Base-by-base conservation (phyloP, 37 sponge, comb jelly and placozoan genomes). In the Haliclona indistincta region DNA sequence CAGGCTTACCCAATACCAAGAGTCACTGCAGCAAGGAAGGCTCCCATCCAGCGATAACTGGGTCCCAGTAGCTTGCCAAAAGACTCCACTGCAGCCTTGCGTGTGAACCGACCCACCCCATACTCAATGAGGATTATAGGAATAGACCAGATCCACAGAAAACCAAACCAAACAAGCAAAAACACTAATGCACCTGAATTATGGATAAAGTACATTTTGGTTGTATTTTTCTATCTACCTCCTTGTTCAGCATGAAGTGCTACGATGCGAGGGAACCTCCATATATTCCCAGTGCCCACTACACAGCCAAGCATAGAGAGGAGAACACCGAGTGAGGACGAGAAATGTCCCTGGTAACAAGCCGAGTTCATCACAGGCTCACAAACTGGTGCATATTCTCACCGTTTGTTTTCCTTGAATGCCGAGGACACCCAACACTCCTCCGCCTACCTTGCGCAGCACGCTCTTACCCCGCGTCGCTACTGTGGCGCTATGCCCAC, bases 231-330 rank as follows among this genome's bases (percentile, higher is more conserved):
- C 51, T 47, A 15, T 47, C 32, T 51, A 82, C 93, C 93, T 60
- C 86, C 90, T 47, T 84, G 86, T 4, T 38, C 62, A 20, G 89
- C 85, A 77, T 93, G 64, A 42, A 58, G 84, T 25, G 89, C 93
- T 17, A 88, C 72, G n/a, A 93, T 93, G 37, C 93, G 65, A 15
- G 93, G 89, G 67, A 81, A 93, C 54, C 93, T 62, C 93, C 93
- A 93, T 17, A 93, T 93, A 55, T 93, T 93, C 5, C 93, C 93
- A 43, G 93, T 93, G 7, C 93, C 93, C 26, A 93, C 93, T 23
- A 84, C 89, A 29, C 73, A 70, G n/a, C 93, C 93, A 54, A 93
- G 43, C 60, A 76, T 76, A 36, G 90, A 76, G 15, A 91, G 55
- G 1, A 90, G 63, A 1, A 85, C 91, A 15, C 67, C 81, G 13